Base-by-base conservation (phyloP, 1,140 invertebrate genomes). In the Cotesia typhae region DNA sequence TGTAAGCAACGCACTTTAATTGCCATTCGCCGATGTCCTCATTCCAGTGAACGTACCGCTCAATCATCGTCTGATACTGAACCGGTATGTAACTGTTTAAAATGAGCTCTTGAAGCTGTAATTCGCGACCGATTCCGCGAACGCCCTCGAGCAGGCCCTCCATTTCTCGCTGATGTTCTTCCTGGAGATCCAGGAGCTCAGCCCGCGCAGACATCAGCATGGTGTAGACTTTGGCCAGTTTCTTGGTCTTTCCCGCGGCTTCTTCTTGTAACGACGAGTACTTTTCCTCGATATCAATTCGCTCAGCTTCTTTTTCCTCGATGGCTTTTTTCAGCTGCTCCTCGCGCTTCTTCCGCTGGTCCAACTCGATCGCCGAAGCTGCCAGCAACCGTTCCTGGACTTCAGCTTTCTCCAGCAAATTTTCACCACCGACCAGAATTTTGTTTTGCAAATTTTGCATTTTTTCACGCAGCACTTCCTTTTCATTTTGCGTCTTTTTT, bases 11-110 rank as follows among this genome's bases (percentile, higher is more conserved):
- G 87, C 97, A 98, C 83, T 95, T 95, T 9, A 99, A 89, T 84
- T 99, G 96, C 95, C 97, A 99, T 85, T 99, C 98, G 14, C 97
- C 97, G 61, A 98, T 96, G 78, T 99, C 97, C 86, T 99, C 96
- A 88, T 98, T 99, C 96, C 97, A 99, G 79, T 94, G 92, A 12
- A 96, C 95, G 83, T 97, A 95, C 77, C 93, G 90, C 80, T 98
- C 95, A 72, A 99, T 96, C 86, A 97, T 91, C 70, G 94, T 93
- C 83, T 94, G 92, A 88, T 98, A 98, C 81, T 97, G 93, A 77
- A 92, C 90, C 4, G 98, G 97, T 84, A 99, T 98, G 80, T 96
- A 98, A 52, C 91, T 92, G 82, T 98, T 92, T 5, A 94, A 87
- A 70, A 95, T 92, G 1, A 96, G 84, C 84, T 96, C 95, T 70